A percentile compares a stretch with the other conserved stretches of the same genome.
Evolutionary conservation across 2,797 vertebrate species (phyloP).

Genomic region (Poecilia wingei): DNA sequence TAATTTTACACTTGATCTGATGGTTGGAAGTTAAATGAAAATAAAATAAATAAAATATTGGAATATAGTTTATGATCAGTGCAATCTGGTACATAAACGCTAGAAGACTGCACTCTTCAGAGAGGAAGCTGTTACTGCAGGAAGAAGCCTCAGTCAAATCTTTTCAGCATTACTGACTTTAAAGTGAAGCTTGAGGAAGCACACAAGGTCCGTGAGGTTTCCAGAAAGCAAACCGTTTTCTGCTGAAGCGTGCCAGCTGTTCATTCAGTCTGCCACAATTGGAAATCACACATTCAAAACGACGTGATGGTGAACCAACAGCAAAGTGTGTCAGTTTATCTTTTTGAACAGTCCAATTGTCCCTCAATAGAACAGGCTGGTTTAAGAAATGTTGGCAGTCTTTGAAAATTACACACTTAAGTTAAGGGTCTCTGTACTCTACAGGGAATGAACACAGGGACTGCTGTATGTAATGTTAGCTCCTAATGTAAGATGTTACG

Average conservation of each 20-base stretch:
- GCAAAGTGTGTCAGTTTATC: not conserved
- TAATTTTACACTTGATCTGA: not conserved
- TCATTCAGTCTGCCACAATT: not conserved
- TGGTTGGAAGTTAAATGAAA: constrained; percentile 14
- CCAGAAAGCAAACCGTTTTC: not conserved
- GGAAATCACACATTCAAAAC: not conserved
- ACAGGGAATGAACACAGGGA: not conserved
- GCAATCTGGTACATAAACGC: not conserved
- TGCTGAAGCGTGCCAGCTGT: not conserved
- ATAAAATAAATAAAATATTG: not conserved
- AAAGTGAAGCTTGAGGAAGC: not conserved
- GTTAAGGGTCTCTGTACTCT: not conserved
- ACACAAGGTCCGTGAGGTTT: not conserved
- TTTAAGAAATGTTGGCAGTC: not conserved
- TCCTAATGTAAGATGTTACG: not conserved
- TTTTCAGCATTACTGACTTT: not conserved
- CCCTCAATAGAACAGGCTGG: not conserved
- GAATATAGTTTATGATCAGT: not conserved
- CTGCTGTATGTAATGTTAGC: not conserved
- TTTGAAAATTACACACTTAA: not conserved
- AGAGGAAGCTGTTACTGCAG: not conserved
- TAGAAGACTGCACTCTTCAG: not conserved
- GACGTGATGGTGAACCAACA: not conserved
- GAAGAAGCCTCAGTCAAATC: not conserved
- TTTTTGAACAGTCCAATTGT: not conserved